phyloP scores from a whole-genome alignment of 1,140 invertebrate species.

The Delia radicum region DNA sequence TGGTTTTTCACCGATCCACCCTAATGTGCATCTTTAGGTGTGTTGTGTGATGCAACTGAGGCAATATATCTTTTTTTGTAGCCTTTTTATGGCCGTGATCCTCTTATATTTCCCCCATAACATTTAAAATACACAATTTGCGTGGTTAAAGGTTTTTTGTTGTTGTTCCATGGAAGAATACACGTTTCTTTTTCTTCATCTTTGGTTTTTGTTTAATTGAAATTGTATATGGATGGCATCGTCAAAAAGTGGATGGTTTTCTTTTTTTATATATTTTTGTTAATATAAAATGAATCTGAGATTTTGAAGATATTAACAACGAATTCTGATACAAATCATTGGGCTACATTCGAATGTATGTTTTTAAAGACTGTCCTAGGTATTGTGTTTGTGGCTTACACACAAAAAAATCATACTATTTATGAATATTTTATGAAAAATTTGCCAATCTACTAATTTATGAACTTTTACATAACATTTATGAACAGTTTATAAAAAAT shows the following conservation, averaged over 20 bases:
- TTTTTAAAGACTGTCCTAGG: not conserved
- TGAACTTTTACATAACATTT: too few species aligned
- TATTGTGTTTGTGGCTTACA: not conserved
- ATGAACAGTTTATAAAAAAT: too few species aligned
- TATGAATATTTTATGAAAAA: too few species aligned
- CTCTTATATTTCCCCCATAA: not conserved
- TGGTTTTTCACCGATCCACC: too few species aligned
- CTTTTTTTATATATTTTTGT: not conserved
- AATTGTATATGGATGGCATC: not conserved
- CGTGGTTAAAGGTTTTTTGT: not conserved
- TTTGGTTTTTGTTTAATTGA: not conserved
- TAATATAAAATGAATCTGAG: not conserved
- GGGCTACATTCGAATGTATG: not conserved
- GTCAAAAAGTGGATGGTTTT: not conserved
- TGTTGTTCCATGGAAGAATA: not conserved
- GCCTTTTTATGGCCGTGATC: slow-evolving; percentile 19
- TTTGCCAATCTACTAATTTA: too few species aligned
- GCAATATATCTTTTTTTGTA: slow-evolving; percentile 28
- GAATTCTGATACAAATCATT: slow-evolving; percentile 12
- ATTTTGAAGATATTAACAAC: not conserved
- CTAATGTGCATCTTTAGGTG: too few species aligned
- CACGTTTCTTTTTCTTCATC: not conserved
- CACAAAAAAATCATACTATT: too few species aligned
- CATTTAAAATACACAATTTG: not conserved
- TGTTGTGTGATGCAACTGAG: slow-evolving; percentile 6